Evolutionary conservation across 2,797 vertebrate species (phyloP).

Genomic region (Epinephelus coioides): DNA sequence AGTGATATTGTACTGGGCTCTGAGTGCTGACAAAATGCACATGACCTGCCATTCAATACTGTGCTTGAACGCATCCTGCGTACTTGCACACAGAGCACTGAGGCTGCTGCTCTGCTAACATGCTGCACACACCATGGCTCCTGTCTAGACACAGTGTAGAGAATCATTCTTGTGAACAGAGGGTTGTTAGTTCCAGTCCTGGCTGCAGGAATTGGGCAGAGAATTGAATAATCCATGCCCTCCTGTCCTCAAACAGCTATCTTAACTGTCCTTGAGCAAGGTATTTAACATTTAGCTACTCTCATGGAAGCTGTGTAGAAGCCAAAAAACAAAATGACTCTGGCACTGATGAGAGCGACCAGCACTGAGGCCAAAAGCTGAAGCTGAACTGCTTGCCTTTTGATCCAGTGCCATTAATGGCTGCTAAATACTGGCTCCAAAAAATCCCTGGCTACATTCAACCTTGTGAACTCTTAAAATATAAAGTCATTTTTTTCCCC

Average conservation of each 20-base stretch:
- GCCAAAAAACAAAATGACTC: constrained; percentile 32
- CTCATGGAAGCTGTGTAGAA: constrained; percentile 2
- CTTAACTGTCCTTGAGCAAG: constrained; percentile 35
- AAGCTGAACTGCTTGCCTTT: constrained; percentile 31
- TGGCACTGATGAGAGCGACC: constrained; percentile 14
- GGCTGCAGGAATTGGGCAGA: constrained; percentile 20
- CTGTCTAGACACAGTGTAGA: neutral
- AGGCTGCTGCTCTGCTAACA: neutral
- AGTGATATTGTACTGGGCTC: neutral
- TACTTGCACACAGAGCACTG: neutral
- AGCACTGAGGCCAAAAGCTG: constrained; percentile 21
- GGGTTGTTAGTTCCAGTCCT: neutral
- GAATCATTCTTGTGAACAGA: constrained; percentile 8
- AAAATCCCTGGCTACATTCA: constrained; percentile 9
- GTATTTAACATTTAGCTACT: constrained; percentile 42
- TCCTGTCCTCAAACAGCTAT: constrained; percentile 11
- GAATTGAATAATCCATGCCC: constrained; percentile 3
- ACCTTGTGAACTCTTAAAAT: constrained; percentile 23
- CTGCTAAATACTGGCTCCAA: constrained; percentile 24
- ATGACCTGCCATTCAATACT: neutral
- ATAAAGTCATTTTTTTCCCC: neutral
- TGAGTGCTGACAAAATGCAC: neutral
- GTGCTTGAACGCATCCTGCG: neutral
- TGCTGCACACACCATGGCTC: neutral
- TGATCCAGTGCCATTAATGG: constrained; percentile 27